These are phyloP conservation scores for Poecilia velifera DNA, from an alignment of 2,797 vertebrate species.

Conservation along the genomic window DNA sequence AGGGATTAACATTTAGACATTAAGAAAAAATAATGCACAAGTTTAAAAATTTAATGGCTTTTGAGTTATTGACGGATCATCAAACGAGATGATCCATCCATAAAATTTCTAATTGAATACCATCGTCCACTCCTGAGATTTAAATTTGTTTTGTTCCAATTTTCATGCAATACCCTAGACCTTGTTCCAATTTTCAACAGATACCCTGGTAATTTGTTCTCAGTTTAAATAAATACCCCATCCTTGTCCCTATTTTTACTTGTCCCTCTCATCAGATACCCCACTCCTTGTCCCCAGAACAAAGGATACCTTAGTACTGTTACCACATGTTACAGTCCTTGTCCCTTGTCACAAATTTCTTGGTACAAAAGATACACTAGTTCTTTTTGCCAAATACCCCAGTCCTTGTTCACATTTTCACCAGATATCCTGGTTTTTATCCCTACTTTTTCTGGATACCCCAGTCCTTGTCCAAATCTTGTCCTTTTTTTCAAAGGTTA, in stretches of 20 bases:
- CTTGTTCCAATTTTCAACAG: neutral
- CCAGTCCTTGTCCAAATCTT: neutral
- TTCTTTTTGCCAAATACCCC: neutral
- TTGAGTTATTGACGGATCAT: neutral
- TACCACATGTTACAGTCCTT: neutral
- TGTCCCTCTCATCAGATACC: neutral
- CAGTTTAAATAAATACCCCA: neutral
- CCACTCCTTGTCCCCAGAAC: neutral
- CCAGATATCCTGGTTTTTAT: neutral
- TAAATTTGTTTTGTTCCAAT: neutral
- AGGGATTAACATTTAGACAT: neutral
- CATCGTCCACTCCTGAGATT: neutral
- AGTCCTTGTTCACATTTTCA: neutral
- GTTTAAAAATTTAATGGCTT: neutral
- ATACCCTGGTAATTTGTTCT: neutral
- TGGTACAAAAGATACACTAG: neutral
- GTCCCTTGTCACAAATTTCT: neutral
- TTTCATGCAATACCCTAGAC: neutral
- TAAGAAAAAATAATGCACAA: neutral
- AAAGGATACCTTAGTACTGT: neutral
- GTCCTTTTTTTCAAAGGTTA: neutral
- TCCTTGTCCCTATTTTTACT: neutral
- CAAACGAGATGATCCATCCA: neutral
- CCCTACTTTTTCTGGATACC: neutral
- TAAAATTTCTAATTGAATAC: neutral